Percentiles rank a stretch among this genome's conserved stretches.
Evolutionary conservation across 2,797 vertebrate species (phyloP).

Genomic region (Eidolon dupreanum): DNA sequence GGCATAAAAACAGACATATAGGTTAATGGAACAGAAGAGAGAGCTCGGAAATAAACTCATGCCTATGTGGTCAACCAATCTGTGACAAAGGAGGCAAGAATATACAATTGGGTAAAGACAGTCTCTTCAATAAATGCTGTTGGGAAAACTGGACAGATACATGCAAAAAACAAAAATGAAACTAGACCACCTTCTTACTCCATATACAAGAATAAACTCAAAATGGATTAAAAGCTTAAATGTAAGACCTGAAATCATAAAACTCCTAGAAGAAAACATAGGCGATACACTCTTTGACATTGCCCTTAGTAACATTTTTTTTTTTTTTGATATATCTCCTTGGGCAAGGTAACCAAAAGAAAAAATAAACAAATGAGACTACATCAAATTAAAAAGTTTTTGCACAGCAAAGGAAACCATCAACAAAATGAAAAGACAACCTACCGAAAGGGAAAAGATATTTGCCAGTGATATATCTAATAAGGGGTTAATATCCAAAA

Average conservation of each 20-base stretch:
- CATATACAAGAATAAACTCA: not conserved
- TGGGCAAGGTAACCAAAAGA: not conserved
- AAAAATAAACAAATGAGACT: not conserved
- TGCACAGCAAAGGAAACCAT: not conserved
- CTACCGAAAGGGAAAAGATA: not conserved
- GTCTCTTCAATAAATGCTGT: not conserved
- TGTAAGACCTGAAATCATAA: not conserved
- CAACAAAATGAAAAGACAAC: not conserved
- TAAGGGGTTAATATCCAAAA: not conserved
- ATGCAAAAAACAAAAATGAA: not conserved
- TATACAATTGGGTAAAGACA: not conserved
- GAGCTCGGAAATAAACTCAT: not conserved
- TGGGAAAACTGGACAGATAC: not conserved
- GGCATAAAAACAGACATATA: not conserved
- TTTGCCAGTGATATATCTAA: not conserved
- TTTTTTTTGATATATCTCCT: not conserved
- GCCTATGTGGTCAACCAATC: not conserved
- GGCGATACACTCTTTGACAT: not conserved
- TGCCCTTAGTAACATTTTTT: not conserved
- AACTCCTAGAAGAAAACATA: not conserved
- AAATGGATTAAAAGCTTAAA: not conserved
- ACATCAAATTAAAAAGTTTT: not conserved
- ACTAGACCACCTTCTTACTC: not conserved
- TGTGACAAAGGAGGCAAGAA: not conserved
- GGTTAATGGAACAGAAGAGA: not conserved